A percentile compares a stretch with the other conserved stretches of the same genome.
Conservation (phyloP, 2,888 invertebrate species). For the Drosophila lutescens region DNA sequence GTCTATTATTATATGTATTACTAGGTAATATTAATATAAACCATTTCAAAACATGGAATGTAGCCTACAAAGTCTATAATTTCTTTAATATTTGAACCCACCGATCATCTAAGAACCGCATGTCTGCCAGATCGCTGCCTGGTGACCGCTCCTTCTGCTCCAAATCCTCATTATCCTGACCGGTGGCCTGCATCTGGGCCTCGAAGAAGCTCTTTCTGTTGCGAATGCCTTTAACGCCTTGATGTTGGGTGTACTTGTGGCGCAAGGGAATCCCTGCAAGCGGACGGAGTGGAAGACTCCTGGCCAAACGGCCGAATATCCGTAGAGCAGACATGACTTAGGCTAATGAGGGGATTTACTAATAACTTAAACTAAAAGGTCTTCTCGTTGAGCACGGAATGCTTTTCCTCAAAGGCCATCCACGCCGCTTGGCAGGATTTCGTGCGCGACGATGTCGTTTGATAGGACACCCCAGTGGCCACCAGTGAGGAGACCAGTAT, state of each 20-base stretch:
- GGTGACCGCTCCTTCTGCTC: not conserved
- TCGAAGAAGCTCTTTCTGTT: conserved; percentile 78
- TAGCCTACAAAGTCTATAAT: no score
- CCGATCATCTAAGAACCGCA: conserved; percentile 76
- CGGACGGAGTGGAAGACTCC: conserved; percentile 1
- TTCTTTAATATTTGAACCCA: conserved; percentile 25
- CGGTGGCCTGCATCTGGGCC: conserved; percentile 51
- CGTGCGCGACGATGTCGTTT: conserved; percentile 82
- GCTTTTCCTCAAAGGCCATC: conserved; percentile 85
- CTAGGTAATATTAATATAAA: no score
- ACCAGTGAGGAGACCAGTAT: conserved; percentile 82
- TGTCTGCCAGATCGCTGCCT: conserved; percentile 51
- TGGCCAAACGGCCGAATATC: conserved; percentile 19
- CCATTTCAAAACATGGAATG: no score
- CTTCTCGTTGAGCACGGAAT: conserved; percentile 82
- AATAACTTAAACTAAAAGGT: conserved; percentile 61
- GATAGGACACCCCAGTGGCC: conserved; percentile 82
- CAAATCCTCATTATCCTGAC: conserved; percentile 10
- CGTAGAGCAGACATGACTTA: conserved; percentile 50
- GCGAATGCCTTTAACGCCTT: conserved; percentile 82
- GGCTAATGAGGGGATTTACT: conserved; percentile 18
- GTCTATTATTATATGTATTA: no score
- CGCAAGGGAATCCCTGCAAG: conserved; percentile 43
- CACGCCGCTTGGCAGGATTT: conserved; percentile 85
- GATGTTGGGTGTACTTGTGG: conserved; percentile 79